Evolutionary conservation across 2,888 invertebrate genomes (phyloP).

Genomic region (Macaria liturata): DNA sequence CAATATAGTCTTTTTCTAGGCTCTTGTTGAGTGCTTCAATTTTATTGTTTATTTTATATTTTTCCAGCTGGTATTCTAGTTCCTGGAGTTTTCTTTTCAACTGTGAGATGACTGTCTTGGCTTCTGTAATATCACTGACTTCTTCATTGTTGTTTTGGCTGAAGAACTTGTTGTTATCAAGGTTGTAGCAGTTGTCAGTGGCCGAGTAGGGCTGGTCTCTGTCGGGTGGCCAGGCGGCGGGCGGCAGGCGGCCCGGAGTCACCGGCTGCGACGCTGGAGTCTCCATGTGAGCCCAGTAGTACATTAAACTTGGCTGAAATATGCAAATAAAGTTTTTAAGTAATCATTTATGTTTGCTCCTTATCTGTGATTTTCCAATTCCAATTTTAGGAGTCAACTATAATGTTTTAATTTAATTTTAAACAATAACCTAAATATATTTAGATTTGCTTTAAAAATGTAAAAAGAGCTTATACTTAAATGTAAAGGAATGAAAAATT

Average conservation of each 20-base stretch:
- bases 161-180: conserved; percentile 54
- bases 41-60: conserved; percentile 62
- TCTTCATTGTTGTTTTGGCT: conserved; percentile 70
- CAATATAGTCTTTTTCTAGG: conserved; percentile 54
- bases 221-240: conserved; percentile 88
- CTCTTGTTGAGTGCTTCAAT: conserved; percentile 65
- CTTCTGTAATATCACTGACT: conserved; percentile 66
- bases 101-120: conserved; percentile 64
- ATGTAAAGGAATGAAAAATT: too few relatives aligned
- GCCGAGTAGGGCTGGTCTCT: conserved; percentile 51
- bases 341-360: too few relatives aligned
- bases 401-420: too few relatives aligned
- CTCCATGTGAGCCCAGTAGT: conserved; percentile 95
- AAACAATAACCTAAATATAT: too few relatives aligned
- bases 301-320: conserved; percentile 93
- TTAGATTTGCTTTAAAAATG: too few relatives aligned
- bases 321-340: background rate
- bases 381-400: too few relatives aligned
- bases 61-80: conserved; percentile 68
- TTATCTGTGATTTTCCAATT: too few relatives aligned
- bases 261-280: conserved; percentile 85
- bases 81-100: conserved; percentile 66
- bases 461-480: too few relatives aligned
- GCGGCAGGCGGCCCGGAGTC: conserved; percentile 89
- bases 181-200: conserved; percentile 51